phyloP scores from a whole-genome alignment of 2,797 vertebrate genomes.

The Dendrocincla fuliginosa region DNA sequence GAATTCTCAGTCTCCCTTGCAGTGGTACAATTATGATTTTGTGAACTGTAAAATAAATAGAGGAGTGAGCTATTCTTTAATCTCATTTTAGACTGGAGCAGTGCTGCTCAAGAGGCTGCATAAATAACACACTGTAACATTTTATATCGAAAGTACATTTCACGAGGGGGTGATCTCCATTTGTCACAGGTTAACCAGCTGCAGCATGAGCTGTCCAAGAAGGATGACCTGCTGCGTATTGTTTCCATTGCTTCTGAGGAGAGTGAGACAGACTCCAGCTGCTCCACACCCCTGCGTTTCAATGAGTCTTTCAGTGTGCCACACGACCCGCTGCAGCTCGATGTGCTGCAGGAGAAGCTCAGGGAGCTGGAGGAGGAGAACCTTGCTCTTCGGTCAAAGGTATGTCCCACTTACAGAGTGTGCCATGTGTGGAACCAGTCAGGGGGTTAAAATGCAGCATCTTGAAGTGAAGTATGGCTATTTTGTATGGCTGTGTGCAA shows the following conservation, averaged over 20 bases:
- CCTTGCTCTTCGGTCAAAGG: conserved; percentile 88
- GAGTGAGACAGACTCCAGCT: conserved; percentile 91
- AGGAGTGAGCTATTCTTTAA: not conserved
- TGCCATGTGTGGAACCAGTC: not conserved
- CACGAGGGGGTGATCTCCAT: not conserved
- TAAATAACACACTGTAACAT: not conserved
- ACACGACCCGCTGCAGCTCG: conserved; percentile 86
- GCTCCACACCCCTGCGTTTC: conserved; percentile 86
- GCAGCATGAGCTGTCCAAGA: conserved; percentile 93
- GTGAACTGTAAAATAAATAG: not conserved
- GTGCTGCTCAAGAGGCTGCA: not conserved
- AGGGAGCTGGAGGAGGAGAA: conserved; percentile 96
- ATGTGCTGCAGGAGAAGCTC: conserved; percentile 89
- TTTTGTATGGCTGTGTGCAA: not conserved
- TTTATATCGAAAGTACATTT: not conserved
- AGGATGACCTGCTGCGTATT: conserved; percentile 92
- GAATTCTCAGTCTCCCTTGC: not conserved
- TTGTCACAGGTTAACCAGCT: conserved; percentile 89
- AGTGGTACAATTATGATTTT: not conserved
- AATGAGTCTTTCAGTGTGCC: conserved; percentile 73
- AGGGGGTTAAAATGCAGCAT: not conserved
- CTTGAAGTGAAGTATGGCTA: fast-evolving
- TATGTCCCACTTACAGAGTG: not conserved
- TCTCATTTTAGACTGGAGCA: not conserved
- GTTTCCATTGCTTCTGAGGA: conserved; percentile 94